A percentile compares a stretch with the other conserved stretches of the same genome.
Evolutionary conservation across 2,888 invertebrate species (phyloP).

Genomic region (Thumatha senex): DNA sequence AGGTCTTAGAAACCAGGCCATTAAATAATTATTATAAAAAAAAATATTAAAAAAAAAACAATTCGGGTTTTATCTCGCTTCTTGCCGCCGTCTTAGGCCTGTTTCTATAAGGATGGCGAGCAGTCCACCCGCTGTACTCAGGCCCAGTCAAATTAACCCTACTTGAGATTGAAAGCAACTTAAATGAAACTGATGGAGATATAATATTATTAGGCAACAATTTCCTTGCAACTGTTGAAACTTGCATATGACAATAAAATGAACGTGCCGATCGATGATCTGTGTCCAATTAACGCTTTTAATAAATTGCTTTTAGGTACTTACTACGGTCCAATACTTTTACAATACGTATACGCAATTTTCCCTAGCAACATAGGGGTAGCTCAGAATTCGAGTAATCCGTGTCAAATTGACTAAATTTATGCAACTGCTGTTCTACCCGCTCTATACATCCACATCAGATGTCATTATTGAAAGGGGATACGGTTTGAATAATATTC

Average conservation of each 20-base stretch:
- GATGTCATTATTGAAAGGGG: conserved; percentile 68
- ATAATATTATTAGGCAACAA: too few species aligned
- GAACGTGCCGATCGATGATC: conserved; percentile 26
- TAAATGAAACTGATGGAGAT: too few species aligned
- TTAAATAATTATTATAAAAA: too few species aligned
- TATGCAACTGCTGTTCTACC: conserved; percentile 66
- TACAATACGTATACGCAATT: conserved; percentile 27
- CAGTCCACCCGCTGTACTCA: too few species aligned
- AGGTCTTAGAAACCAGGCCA: too few species aligned
- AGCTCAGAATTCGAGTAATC: conserved; percentile 25
- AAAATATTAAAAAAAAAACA: too few species aligned
- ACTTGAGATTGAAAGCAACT: too few species aligned
- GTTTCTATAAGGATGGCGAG: too few species aligned
- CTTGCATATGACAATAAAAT: conserved; percentile 30
- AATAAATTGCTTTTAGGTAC: conserved; percentile 36
- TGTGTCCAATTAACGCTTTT: conserved; percentile 38
- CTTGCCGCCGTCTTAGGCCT: too few species aligned
- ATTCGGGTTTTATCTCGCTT: too few species aligned
- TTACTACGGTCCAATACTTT: conserved; percentile 34
- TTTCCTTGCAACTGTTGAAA: conserved; percentile 9
- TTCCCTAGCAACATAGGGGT: neutral
- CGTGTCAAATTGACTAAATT: conserved; percentile 79
- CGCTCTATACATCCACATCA: conserved; percentile 71
- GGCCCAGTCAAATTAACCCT: too few species aligned
- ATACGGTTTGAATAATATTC: conserved; percentile 55